Percentiles rank a stretch among this genome's conserved stretches.
Evolutionary conservation across 2,797 vertebrate genomes (phyloP).

Genomic region (Denticeps clupeoides): DNA sequence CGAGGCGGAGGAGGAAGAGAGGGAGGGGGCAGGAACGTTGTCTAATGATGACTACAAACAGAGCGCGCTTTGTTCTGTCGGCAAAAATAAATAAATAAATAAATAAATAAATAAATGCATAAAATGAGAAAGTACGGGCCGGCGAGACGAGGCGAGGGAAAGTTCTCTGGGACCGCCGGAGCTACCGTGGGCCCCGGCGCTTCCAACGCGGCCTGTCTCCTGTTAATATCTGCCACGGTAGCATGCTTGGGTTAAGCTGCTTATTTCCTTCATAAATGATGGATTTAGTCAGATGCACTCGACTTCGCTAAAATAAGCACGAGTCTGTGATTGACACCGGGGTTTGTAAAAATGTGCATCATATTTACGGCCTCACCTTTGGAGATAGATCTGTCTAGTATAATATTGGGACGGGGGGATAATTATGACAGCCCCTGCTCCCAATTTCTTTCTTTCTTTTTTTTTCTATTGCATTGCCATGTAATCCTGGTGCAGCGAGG

Average conservation of each 20-base stretch:
- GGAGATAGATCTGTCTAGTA: conserved; percentile 59
- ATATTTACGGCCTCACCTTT: conserved; percentile 57
- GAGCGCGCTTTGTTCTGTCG: conserved; percentile 51
- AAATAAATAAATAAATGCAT: not conserved
- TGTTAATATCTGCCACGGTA: conserved; percentile 57
- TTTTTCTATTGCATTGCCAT: conserved; percentile 28
- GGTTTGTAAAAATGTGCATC: conserved; percentile 51
- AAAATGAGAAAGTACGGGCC: too few species aligned
- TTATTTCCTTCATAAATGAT: conserved; percentile 68
- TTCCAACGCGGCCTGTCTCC: conserved; percentile 58
- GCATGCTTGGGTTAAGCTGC: conserved; percentile 58
- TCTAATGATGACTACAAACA: conserved; percentile 62
- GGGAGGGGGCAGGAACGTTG: conserved; percentile 40
- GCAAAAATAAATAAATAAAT: conserved; percentile 25
- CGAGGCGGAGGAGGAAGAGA: conserved; percentile 4
- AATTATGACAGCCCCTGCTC: conserved; percentile 54
- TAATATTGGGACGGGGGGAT: conserved; percentile 47
- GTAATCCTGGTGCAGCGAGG: not conserved
- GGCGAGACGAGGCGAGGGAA: conserved; percentile 3
- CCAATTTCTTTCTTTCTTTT: conserved; percentile 7
- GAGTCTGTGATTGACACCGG: conserved; percentile 50
- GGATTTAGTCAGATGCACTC: conserved; percentile 60
- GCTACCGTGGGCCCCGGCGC: conserved; percentile 58
- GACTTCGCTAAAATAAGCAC: conserved; percentile 57
- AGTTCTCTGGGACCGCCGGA: conserved; percentile 45